Percentiles rank a stretch among this genome's conserved stretches.
Conservation (phyloP, 2,797 vertebrate genomes). For the Tympanoctomys barrerae region DNA sequence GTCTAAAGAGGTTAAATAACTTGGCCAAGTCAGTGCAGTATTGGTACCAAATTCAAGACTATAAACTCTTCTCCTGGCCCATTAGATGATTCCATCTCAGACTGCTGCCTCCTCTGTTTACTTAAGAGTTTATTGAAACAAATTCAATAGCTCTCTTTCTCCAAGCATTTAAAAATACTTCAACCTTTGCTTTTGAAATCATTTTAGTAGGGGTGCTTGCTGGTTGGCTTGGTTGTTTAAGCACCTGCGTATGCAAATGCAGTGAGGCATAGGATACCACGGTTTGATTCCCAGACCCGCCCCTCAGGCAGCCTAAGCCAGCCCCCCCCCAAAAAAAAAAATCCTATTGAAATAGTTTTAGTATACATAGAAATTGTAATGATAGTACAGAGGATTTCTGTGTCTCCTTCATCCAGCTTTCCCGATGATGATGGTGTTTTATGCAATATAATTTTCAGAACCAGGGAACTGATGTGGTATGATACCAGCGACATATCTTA, state of each 20-base stretch:
- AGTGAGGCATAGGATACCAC: too few species aligned
- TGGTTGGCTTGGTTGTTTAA: too few species aligned
- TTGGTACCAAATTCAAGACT: neutral
- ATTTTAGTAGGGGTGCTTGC: neutral
- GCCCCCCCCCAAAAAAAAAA: too few species aligned
- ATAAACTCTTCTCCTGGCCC: neutral
- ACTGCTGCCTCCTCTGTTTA: neutral
- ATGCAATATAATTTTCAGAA: neutral
- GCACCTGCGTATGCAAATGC: too few species aligned
- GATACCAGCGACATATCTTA: neutral
- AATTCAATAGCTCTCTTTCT: neutral
- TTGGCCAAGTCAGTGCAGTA: neutral
- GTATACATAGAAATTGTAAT: neutral
- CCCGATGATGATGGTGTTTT: neutral
- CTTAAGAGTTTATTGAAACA: neutral
- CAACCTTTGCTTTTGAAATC: neutral
- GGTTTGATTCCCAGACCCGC: too few species aligned
- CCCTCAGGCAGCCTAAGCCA: too few species aligned
- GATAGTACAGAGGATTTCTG: neutral
- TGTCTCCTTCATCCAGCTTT: neutral
- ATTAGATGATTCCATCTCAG: neutral
- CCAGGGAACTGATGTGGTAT: too few species aligned
- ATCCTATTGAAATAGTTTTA: neutral
- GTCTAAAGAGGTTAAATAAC: neutral
- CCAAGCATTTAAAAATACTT: neutral